A percentile compares a stretch with the other conserved stretches of the same genome.
Evolutionary conservation across 2,888 invertebrate species (phyloP).

Genomic region (Amphipyra tragopoginis): DNA sequence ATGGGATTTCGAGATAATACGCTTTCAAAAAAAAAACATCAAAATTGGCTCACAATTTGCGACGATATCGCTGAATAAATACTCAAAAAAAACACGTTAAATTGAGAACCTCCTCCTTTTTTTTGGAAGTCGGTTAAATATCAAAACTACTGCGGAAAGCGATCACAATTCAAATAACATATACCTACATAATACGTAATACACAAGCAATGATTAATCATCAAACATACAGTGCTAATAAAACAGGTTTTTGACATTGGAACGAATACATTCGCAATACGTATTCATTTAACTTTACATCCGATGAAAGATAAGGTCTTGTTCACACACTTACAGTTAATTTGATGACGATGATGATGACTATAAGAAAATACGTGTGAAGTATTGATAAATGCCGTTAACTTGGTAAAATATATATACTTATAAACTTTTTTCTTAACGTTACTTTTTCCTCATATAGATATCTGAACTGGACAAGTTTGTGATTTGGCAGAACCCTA

Average conservation of each 20-base stretch:
- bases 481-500: too few species aligned
- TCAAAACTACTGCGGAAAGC: conserved; percentile 20
- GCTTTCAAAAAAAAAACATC: too few species aligned
- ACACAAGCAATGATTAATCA: conserved; percentile 62
- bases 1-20: too few species aligned
- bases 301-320: conserved; percentile 46
- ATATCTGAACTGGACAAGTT: too few species aligned
- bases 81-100: too few species aligned
- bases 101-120: too few species aligned
- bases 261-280: conserved; percentile 50
- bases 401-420: neutral
- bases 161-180: conserved; percentile 14
- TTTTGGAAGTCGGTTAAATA: too few species aligned
- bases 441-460: too few species aligned
- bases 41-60: too few species aligned
- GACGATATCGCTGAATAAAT: too few species aligned
- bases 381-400: conserved; percentile 20
- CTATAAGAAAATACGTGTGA: conserved; percentile 28
- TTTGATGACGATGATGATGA: conserved; percentile 33
- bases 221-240: conserved; percentile 46
- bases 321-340: conserved; percentile 50
- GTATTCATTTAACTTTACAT: conserved; percentile 43
- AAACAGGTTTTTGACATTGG: conserved; percentile 49
- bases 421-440: too few species aligned
- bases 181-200: conserved; percentile 28